These are phyloP conservation scores for Actinernus sp. DNA, from an alignment of 92 coral and sea anemone species.

Conservation along the genomic window DNA sequence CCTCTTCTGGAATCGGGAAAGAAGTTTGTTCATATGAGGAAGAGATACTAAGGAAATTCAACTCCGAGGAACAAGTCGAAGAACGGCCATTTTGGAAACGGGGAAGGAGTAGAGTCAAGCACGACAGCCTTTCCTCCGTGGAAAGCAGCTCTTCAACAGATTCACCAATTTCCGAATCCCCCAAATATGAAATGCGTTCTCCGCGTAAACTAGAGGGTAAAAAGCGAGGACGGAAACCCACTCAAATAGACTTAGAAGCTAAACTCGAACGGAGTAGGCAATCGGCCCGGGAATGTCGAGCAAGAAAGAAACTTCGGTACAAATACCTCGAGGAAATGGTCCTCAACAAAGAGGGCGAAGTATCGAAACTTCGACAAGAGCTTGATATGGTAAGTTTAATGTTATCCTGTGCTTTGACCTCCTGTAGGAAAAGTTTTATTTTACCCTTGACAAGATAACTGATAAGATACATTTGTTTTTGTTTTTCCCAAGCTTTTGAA, in stretches of 20 bases:
- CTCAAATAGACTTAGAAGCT: conserved; percentile 95
- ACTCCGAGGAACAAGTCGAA: conserved; percentile 24
- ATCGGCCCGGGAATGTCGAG: conserved; percentile 98
- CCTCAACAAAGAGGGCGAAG: conserved; percentile 84
- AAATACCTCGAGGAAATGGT: conserved; percentile 90
- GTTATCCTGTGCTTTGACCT: too few relatives aligned
- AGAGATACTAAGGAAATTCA: conserved; percentile 58
- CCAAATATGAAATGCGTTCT: conserved; percentile 65
- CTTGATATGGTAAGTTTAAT: conserved; percentile 79
- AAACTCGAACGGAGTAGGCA: conserved; percentile 97
- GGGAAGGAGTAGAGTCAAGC: conserved; percentile 85
- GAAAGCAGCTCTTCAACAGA: conserved; percentile 93
- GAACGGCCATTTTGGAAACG: conserved; percentile 71
- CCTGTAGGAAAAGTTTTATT: too few relatives aligned
- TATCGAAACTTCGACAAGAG: conserved; percentile 87
- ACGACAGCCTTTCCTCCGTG: conserved; percentile 96
- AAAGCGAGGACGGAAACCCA: conserved; percentile 95
- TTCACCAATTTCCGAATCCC: conserved; percentile 83
- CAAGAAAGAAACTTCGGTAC: conserved; percentile 93
- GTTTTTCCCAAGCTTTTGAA: too few relatives aligned
- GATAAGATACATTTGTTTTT: too few relatives aligned
- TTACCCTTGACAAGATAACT: too few relatives aligned
- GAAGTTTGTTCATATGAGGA: conserved; percentile 58
- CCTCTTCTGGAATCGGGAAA: conserved; percentile 38
- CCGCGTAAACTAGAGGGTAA: conserved; percentile 72